Percentiles rank a stretch among this genome's conserved stretches.
phyloP scores from a whole-genome alignment of 2,888 invertebrate species.

The Eledone cirrhosa region DNA sequence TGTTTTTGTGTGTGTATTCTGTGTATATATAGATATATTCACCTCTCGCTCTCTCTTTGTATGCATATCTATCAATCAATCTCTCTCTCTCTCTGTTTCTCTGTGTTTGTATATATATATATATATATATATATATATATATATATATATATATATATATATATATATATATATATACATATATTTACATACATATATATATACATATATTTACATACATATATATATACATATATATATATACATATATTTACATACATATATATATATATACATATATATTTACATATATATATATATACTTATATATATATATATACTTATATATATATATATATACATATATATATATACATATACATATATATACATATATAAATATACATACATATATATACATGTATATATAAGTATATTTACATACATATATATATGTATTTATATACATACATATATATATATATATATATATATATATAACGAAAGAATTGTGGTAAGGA shows the following conservation, averaged over 20 bases:
- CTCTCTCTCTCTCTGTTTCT: too few species aligned
- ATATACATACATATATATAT: slow-evolving; percentile 12
- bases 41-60: too few species aligned
- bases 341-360: not conserved
- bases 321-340: not conserved
- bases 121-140: not conserved
- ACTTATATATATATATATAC: not conserved
- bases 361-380: not conserved
- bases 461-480: slow-evolving; percentile 26
- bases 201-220: not conserved
- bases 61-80: too few species aligned
- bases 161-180: not conserved
- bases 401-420: not conserved
- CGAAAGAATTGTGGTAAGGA: too few species aligned
- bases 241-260: not conserved
- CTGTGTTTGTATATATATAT: too few species aligned
- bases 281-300: not conserved
- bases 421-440: not conserved
- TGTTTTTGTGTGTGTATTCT: too few species aligned
- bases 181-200: not conserved
- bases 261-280: not conserved
- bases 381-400: slow-evolving; percentile 24
- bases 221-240: not conserved
- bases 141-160: not conserved
- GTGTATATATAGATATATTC: too few species aligned